Evolutionary conservation across 2,797 vertebrate genomes (phyloP).

Genomic region (Nannoperca obscura): DNA sequence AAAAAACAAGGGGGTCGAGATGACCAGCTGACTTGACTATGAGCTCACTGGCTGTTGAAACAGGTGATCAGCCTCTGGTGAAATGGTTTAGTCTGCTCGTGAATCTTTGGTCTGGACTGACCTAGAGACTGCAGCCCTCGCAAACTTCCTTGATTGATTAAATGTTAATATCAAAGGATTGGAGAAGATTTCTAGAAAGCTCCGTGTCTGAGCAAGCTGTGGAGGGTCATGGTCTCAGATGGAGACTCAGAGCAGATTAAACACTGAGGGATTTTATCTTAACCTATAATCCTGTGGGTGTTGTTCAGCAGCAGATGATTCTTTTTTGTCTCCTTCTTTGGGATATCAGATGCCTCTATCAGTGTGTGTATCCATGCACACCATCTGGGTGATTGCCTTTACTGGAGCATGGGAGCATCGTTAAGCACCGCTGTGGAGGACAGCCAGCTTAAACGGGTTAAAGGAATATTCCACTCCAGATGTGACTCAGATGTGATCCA

Average conservation of each 20-base stretch:
- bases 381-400: background rate
- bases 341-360: background rate
- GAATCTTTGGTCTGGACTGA: too few species aligned
- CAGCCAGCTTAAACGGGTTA: conserved; percentile 6
- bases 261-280: conserved; percentile 36
- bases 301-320: conserved; percentile 30
- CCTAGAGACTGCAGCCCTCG: background rate
- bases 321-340: conserved; percentile 14
- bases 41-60: too few species aligned
- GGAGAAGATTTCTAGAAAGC: conserved; percentile 4
- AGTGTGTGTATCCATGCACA: background rate
- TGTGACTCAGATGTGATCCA: conserved; percentile 3
- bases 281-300: conserved; percentile 39
- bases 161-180: conserved; percentile 28
- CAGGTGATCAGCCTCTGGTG: too few species aligned
- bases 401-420: background rate
- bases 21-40: too few species aligned
- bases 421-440: conserved; percentile 13
- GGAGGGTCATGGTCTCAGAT: background rate
- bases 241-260: conserved; percentile 38
- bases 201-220: conserved; percentile 1
- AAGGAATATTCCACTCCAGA: conserved; percentile 12
- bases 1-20: too few species aligned
- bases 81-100: too few species aligned
- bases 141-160: conserved; percentile 7